phyloP scores from a whole-genome alignment of 2,888 invertebrate species.

The Melanotus villosus region DNA sequence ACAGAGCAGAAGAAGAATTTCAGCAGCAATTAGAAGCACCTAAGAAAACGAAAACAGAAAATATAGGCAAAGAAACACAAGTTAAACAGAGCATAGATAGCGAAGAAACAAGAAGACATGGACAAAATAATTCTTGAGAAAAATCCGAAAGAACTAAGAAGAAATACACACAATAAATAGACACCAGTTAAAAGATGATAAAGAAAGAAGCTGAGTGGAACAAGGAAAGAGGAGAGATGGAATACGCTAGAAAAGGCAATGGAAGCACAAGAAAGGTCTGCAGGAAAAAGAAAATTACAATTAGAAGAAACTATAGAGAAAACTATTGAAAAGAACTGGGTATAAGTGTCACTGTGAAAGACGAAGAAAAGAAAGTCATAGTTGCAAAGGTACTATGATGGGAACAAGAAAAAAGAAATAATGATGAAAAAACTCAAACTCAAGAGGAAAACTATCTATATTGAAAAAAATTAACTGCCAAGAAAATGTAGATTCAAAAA shows the following conservation, averaged over 20 bases:
- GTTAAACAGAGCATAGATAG: not conserved
- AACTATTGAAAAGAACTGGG: too few species aligned
- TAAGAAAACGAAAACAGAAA: not conserved
- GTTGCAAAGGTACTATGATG: not conserved
- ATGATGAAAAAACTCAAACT: not conserved
- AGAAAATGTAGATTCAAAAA: not conserved
- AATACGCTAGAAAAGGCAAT: constrained; percentile 5
- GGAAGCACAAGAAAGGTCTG: not conserved
- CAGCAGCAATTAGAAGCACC: not conserved
- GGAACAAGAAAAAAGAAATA: not conserved
- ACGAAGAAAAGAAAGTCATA: not conserved
- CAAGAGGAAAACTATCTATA: too few species aligned
- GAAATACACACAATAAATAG: not conserved
- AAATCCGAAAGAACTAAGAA: not conserved
- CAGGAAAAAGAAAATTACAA: not conserved
- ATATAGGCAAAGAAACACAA: not conserved
- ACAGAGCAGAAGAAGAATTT: not conserved
- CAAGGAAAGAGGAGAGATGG: not conserved
- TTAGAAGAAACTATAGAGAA: not conserved
- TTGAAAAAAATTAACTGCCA: not conserved
- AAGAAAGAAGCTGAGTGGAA: constrained; percentile 5
- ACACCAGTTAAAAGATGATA: not conserved
- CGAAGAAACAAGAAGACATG: not conserved
- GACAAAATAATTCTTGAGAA: not conserved
- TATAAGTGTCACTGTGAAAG: too few species aligned